Evolutionary conservation across 2,888 invertebrate species (phyloP), one percentile per base, ranked within the genome.

Genomic region (Amiota mariae): DNA sequence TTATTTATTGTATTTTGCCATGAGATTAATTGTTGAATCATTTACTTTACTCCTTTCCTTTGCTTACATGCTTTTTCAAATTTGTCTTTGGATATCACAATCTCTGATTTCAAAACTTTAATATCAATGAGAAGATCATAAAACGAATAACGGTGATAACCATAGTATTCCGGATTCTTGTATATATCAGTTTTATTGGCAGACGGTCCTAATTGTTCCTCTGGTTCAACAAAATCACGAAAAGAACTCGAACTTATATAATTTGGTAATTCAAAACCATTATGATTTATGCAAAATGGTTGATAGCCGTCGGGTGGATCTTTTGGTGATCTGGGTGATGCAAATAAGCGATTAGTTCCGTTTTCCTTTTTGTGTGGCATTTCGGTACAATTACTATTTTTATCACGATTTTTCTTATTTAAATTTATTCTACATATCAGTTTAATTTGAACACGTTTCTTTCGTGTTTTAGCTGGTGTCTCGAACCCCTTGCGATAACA

Each of bases 311-410:
- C 46, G 46, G 63, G 63, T 36, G 63, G 63, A 63, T 63, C 46
- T 63, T 36, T 63, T 36, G 63, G 12, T 13, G 63, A 63, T 24
- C 36, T 24, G 13, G 63, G 46, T 36, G 36, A 18, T 1, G 13
- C 36, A 36, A 36, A 36, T 36, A 36, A 36, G 36, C 36, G 36
- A 36, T 36, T 36, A 6, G 36, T 6, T 36, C 36, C 36, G 3
- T 36, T 36, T 36, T 36, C 36, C 36, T 36, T 36, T 36, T 36
- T 36, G 3, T 36, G 36, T 36, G 36, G 36, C 36, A 36, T 4
- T 36, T 6, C 36, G 61, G 74, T 67, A 76, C 72, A 75, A 70
- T 76, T 79, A 75, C 76, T 24, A 24, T 24, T 24, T 24, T 24
- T 24, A 24, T 24, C 75, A 76, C 56, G n/a, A 56, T 6, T 36